A percentile compares a stretch with the other conserved stretches of the same genome.
phyloP scores from a whole-genome alignment of 1,140 invertebrate genomes.

The Neodiprion virginianus region DNA sequence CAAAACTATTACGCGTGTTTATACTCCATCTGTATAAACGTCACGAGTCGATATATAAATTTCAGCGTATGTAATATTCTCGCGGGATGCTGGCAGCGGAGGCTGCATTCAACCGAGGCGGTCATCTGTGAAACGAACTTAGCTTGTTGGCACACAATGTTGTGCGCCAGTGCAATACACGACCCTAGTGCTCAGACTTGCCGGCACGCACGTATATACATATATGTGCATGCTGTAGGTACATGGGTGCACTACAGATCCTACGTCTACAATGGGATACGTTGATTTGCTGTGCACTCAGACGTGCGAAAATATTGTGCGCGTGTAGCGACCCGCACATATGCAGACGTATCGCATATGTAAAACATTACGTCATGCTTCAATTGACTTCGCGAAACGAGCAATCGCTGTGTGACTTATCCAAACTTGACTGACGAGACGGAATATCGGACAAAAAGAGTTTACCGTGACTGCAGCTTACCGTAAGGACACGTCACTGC shows the following conservation, averaged over 20 bases:
- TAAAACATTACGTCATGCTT: not conserved
- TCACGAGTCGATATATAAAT: too few species aligned
- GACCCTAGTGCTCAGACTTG: not conserved
- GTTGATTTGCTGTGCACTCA: not conserved
- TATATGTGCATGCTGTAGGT: too few species aligned
- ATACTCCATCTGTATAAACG: too few species aligned
- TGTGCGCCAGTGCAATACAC: too few species aligned
- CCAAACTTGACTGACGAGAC: too few species aligned
- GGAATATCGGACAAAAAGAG: too few species aligned
- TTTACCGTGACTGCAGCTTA: too few species aligned
- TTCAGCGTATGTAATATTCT: not conserved
- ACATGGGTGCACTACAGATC: too few species aligned
- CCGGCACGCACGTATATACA: not conserved
- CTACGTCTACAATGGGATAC: too few species aligned
- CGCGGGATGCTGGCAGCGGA: constrained; percentile 24
- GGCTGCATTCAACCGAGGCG: constrained; percentile 54
- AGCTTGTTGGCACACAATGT: constrained; percentile 60
- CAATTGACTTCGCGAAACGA: not conserved
- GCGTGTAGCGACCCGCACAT: not conserved
- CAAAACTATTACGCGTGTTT: too few species aligned
- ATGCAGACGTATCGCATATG: not conserved
- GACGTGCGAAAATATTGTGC: not conserved
- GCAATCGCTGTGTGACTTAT: not conserved
- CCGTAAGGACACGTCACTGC: too few species aligned
- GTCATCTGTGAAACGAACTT: constrained; percentile 61